Base-by-base conservation (phyloP, 37 sponge, comb jelly and placozoan species). In the Spongia lamella region DNA sequence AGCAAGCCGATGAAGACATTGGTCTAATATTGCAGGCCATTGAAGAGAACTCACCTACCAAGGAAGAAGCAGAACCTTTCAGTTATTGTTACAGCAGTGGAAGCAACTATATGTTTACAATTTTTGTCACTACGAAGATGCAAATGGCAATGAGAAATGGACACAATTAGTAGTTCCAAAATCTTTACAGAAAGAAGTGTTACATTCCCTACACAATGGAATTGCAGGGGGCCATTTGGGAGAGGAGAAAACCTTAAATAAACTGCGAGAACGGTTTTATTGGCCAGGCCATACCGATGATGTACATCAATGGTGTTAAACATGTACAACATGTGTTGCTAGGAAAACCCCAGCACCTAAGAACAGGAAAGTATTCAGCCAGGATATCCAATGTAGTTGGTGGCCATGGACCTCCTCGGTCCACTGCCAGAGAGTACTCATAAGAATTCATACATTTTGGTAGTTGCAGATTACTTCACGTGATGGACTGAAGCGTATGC, bases 401-500 rank as follows among this genome's bases (percentile, higher is more conserved):
- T 78, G 25, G 79, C 79, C 24, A 47, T 76, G 64, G 65, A 76
- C 39, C 61, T 76, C 14, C 1, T 62, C 35, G 77, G 77, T 49
- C 66, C 77, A 29, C 53, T 76, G 16, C 65, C 77, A 13, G 1
- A 16, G 1, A 76, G 65, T 29, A 26, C 2, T 14, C 14, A 9
- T 20, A 53, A 52, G 1, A 76, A 63, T 31, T 31, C 26, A 17
- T 74, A 74, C 61, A 74, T 74, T 25, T 53, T 71, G 53, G 72
- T 71, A 30, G 35, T 71, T 9, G 53, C 53, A 16, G 72, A 71
- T 24, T 71, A 71, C 9, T 71, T 71, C 24, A 71, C 72, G 19
- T 52, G 35, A 24, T 71, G 72, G 72, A 50, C 16, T 17, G 72
- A 50, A 31, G 72, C n/a, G n/a, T n/a, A n/a, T n/a, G n/a, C n/a